A percentile compares a stretch with the other conserved stretches of the same genome.
Evolutionary conservation across 2,113 vertebrate genomes (phyloP).

Genomic region (Phylloscopus trochilus): DNA sequence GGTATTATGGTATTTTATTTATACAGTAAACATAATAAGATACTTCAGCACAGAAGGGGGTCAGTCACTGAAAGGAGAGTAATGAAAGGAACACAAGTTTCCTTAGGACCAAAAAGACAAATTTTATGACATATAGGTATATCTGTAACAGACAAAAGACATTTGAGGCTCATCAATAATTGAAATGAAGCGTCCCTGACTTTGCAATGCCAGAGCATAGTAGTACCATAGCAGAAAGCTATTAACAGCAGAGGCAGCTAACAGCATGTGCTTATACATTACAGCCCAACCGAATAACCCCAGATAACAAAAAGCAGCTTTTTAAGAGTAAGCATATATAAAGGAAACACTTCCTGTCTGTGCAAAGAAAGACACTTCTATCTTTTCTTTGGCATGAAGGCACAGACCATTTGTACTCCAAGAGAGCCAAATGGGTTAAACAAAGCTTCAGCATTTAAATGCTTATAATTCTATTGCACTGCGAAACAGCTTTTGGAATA

Average conservation of each 20-base stretch:
- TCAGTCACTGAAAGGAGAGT: not conserved
- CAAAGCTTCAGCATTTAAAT: not conserved
- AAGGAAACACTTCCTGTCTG: not conserved
- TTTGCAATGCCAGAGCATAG: not conserved
- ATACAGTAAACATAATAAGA: not conserved
- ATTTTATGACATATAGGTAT: not conserved
- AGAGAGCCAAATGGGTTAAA: slow-evolving; percentile 47
- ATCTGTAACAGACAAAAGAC: not conserved
- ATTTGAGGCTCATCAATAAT: slow-evolving; percentile 12
- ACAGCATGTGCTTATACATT: not conserved
- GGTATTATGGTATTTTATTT: not conserved
- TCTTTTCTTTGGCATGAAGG: not conserved
- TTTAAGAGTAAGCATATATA: not conserved
- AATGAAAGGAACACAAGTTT: not conserved
- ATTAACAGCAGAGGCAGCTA: not conserved
- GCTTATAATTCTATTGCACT: slow-evolving; percentile 1
- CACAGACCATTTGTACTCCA: not conserved
- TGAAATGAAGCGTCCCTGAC: not conserved
- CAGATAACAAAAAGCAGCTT: slow-evolving; percentile 20
- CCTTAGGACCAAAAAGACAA: not conserved
- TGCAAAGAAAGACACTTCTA: not conserved
- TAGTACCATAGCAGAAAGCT: not conserved
- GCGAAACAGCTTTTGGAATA: slow-evolving; percentile 38
- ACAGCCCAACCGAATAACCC: not conserved
- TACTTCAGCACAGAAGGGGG: not conserved